phyloP scores from a whole-genome alignment of 2,797 vertebrate species.

The Coregonus sp. region DNA sequence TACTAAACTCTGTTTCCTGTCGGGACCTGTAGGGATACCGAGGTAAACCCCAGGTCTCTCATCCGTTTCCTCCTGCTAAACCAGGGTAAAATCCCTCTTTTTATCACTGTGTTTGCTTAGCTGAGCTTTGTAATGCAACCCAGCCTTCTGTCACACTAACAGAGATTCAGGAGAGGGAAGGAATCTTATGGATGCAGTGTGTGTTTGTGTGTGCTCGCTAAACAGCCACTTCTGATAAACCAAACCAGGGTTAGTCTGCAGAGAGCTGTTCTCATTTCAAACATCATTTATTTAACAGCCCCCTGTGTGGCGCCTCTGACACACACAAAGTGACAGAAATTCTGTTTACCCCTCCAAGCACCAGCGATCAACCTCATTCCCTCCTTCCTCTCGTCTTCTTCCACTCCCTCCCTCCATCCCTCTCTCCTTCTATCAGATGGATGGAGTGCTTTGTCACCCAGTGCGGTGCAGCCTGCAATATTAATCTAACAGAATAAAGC shows the following conservation, averaged over 20 bases:
- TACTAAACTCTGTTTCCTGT: slow-evolving; percentile 39
- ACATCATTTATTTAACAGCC: slow-evolving; percentile 79
- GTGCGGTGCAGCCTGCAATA: slow-evolving; percentile 59
- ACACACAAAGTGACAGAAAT: slow-evolving; percentile 44
- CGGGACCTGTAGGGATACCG: slow-evolving; percentile 57
- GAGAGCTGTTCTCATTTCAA: slow-evolving; percentile 81
- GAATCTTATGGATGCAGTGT: slow-evolving; percentile 43
- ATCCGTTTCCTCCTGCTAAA: slow-evolving; percentile 61
- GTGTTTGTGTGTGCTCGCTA: slow-evolving; percentile 49
- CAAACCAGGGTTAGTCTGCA: slow-evolving; percentile 65
- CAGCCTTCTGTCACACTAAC: slow-evolving; percentile 48
- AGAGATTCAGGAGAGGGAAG: slow-evolving; percentile 29
- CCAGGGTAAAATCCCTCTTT: slow-evolving; percentile 65
- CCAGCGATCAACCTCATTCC: slow-evolving; percentile 73
- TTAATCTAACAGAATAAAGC: slow-evolving; percentile 63
- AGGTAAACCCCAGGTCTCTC: slow-evolving; percentile 55
- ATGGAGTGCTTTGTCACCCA: slow-evolving; percentile 69
- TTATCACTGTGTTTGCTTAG: slow-evolving; percentile 69
- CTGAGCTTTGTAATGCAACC: slow-evolving; percentile 67
- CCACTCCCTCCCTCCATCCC: slow-evolving; percentile 29
- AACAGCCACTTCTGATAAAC: slow-evolving; percentile 68
- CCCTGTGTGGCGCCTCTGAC: slow-evolving; percentile 54
- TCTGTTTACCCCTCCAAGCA: slow-evolving; percentile 67
- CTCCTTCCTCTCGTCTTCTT: slow-evolving; percentile 30
- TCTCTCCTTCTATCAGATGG: slow-evolving; percentile 54